Percentiles rank a stretch among this genome's conserved stretches.
Evolutionary conservation across 2,888 invertebrate species (phyloP).

Genomic region (Eremobia ochroleuca): DNA sequence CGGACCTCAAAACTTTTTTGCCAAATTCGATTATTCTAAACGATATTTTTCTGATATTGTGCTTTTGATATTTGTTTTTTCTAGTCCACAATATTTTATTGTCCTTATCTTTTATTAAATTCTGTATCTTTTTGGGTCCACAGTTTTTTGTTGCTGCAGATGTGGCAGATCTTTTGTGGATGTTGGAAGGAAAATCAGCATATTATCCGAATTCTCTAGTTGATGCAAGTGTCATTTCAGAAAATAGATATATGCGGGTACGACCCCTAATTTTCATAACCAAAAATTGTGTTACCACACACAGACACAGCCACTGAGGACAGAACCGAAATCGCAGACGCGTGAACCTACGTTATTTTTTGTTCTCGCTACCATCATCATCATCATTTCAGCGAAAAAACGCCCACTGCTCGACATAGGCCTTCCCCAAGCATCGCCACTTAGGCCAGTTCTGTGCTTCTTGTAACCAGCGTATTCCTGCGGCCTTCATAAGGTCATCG

Average conservation of each 20-base stretch:
- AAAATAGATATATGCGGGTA: neutral
- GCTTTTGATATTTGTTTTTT: slow-evolving; percentile 79
- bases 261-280: neutral
- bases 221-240: neutral
- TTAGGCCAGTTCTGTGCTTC: neutral
- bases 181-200: slow-evolving; percentile 20
- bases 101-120: slow-evolving; percentile 77
- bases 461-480: neutral
- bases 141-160: slow-evolving; percentile 63
- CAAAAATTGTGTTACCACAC: neutral
- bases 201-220: slow-evolving; percentile 10
- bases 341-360: neutral
- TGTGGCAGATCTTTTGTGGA: slow-evolving; percentile 62
- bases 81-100: slow-evolving; percentile 76
- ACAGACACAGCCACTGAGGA: too few relatives aligned
- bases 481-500: neutral
- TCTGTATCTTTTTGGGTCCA: slow-evolving; percentile 63
- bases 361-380: neutral
- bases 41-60: slow-evolving; percentile 77
- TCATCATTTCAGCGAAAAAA: neutral
- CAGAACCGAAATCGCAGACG: neutral
- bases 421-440: neutral
- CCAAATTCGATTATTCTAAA: slow-evolving; percentile 81
- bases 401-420: neutral
- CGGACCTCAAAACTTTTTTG: slow-evolving; percentile 70